Percentiles rank a stretch among this genome's conserved stretches.
These are phyloP conservation scores for Acrobasis suavella DNA, from an alignment of 2,888 invertebrate genomes.

Conservation along the genomic window DNA sequence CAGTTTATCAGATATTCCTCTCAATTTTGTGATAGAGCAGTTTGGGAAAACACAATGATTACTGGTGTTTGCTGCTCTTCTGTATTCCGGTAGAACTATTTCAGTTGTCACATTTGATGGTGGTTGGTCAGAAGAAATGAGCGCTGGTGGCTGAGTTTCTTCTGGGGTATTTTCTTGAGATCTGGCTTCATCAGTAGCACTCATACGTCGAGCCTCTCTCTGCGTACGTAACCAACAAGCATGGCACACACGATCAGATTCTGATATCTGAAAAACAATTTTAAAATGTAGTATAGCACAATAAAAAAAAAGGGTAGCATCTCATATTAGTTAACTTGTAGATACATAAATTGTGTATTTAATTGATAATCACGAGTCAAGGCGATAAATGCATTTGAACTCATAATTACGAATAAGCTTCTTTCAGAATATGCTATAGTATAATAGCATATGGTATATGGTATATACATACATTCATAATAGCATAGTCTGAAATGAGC, in stretches of 20 bases:
- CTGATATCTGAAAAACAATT: conserved; percentile 22
- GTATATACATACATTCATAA: no score
- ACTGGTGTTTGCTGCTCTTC: conserved; percentile 28
- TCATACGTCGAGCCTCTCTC: conserved; percentile 18
- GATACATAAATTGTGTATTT: no score
- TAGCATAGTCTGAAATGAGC: no score
- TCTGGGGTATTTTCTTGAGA: neutral
- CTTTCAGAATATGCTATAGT: no score
- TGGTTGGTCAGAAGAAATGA: neutral
- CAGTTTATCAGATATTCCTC: conserved; percentile 22
- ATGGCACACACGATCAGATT: conserved; percentile 25
- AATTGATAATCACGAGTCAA: no score
- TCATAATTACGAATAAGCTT: no score
- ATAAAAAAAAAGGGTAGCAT: no score
- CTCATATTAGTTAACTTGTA: no score
- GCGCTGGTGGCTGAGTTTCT: neutral
- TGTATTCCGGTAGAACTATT: conserved; percentile 26
- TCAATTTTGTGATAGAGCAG: conserved; percentile 22
- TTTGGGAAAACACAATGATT: conserved; percentile 27
- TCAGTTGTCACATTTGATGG: conserved; percentile 6
- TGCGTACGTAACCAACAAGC: conserved; percentile 24
- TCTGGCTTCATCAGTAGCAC: neutral
- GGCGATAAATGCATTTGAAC: no score
- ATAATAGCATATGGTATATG: no score
- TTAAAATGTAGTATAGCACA: conserved; percentile 2